Evolutionary conservation across 1,140 invertebrate genomes (phyloP).

Genomic region (Laupala kohalensis): DNA sequence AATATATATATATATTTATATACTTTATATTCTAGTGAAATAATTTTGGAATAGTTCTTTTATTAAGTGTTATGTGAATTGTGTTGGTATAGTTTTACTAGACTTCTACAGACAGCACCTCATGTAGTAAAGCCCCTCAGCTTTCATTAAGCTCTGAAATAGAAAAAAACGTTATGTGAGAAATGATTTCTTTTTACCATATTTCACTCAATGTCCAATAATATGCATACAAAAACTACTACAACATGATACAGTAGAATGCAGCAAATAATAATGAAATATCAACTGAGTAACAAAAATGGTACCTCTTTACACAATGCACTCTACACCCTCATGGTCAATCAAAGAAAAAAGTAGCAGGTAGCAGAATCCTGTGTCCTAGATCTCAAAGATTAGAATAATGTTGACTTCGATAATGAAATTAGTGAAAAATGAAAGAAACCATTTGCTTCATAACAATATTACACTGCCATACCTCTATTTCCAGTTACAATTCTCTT

Average conservation of each 20-base stretch:
- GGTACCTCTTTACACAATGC: background rate
- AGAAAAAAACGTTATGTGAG: no score
- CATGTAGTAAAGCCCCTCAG: slow-evolving; percentile 4
- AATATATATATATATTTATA: background rate
- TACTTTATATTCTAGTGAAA: slow-evolving; percentile 2
- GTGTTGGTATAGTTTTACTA: background rate
- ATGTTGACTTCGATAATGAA: no score
- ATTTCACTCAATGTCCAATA: background rate
- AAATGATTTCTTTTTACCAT: background rate
- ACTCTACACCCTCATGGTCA: background rate
- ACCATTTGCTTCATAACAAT: no score
- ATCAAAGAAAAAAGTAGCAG: no score
- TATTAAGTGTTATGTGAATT: slow-evolving; percentile 2
- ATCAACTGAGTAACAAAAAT: background rate
- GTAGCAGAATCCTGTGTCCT: no score
- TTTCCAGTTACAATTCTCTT: slow-evolving; percentile 9
- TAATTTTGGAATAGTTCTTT: background rate
- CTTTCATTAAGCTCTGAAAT: slow-evolving; percentile 6
- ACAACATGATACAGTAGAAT: background rate
- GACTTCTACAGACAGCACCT: slow-evolving; percentile 5
- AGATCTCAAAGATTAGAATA: no score
- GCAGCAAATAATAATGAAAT: background rate
- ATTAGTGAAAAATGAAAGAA: no score
- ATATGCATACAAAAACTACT: background rate
- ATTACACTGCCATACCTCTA: slow-evolving; percentile 3